Evolutionary conservation across 1,140 invertebrate genomes (phyloP).

Genomic region (Procambarus clarkii): DNA sequence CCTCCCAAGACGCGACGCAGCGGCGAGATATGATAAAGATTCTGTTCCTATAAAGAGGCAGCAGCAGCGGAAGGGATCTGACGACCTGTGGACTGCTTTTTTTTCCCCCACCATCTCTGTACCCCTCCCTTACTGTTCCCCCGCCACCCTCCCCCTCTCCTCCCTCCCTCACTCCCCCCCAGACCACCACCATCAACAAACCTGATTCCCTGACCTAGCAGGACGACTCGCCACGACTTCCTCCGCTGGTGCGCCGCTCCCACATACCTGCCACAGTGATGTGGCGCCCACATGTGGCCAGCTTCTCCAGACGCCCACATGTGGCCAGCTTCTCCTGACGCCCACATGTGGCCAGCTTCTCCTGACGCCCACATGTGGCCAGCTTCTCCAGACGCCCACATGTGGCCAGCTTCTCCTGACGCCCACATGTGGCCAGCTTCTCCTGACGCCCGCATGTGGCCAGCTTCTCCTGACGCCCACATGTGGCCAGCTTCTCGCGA

Average conservation of each 20-base stretch:
- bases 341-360: neutral
- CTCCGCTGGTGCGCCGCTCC: neutral
- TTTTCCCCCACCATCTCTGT: neutral
- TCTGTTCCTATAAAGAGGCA: neutral
- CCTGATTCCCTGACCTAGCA: slow-evolving; percentile 3
- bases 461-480: too few species aligned
- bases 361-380: neutral
- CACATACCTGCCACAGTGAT: neutral
- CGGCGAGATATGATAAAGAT: too few species aligned
- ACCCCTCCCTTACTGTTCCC: neutral
- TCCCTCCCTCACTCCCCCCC: neutral
- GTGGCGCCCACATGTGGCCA: too few species aligned
- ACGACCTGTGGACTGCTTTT: neutral
- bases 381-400: neutral
- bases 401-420: too few species aligned
- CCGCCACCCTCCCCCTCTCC: neutral
- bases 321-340: neutral
- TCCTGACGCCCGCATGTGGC: too few species aligned
- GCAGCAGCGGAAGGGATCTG: neutral
- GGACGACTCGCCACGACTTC: slow-evolving; percentile 9
- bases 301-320: neutral
- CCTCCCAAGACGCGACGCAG: too few species aligned
- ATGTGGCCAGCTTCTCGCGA: too few species aligned
- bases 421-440: too few species aligned
- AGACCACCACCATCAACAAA: slow-evolving; percentile 2